Percentiles rank a stretch among this genome's conserved stretches.
phyloP scores from a whole-genome alignment of 2,113 vertebrate genomes.

The Pelecanus crispus region DNA sequence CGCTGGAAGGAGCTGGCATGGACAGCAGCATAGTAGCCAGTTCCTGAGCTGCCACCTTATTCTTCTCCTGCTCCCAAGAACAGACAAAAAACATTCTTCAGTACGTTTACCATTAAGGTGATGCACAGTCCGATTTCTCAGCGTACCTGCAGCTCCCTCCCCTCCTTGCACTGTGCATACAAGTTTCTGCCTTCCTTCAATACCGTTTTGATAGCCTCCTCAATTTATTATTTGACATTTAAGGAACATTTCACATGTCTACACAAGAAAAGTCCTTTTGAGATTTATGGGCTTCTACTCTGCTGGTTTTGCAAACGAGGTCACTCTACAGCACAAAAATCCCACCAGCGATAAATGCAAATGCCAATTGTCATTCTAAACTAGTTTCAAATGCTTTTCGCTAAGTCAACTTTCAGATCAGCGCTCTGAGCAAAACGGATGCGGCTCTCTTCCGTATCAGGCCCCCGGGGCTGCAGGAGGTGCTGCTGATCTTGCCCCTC shows the following conservation, averaged over 20 bases:
- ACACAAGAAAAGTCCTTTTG: neutral
- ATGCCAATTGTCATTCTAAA: slow-evolving; percentile 34
- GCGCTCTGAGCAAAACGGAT: slow-evolving; percentile 4
- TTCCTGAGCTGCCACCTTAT: slow-evolving; percentile 88
- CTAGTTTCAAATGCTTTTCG: slow-evolving; percentile 47
- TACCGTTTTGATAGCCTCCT: neutral
- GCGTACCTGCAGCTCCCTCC: neutral
- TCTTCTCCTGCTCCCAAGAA: slow-evolving; percentile 83
- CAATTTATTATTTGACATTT: neutral
- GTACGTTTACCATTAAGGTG: neutral
- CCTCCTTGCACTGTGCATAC: neutral
- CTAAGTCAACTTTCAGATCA: slow-evolving; percentile 50
- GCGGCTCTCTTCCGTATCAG: slow-evolving; percentile 6
- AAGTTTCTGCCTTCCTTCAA: neutral
- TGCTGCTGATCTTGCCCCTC: slow-evolving; percentile 30
- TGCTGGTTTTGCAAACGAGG: slow-evolving; percentile 49
- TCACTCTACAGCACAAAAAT: slow-evolving; percentile 15
- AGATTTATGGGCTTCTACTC: slow-evolving; percentile 20
- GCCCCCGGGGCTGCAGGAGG: slow-evolving; percentile 43
- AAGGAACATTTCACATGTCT: neutral
- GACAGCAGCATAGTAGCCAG: slow-evolving; percentile 92
- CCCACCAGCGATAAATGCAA: slow-evolving; percentile 7
- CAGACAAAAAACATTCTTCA: neutral
- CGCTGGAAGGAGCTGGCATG: slow-evolving; percentile 91
- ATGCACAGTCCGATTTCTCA: neutral